Evolutionary conservation across 2,888 invertebrate species (phyloP).

Genomic region (Hymenopus coronatus): DNA sequence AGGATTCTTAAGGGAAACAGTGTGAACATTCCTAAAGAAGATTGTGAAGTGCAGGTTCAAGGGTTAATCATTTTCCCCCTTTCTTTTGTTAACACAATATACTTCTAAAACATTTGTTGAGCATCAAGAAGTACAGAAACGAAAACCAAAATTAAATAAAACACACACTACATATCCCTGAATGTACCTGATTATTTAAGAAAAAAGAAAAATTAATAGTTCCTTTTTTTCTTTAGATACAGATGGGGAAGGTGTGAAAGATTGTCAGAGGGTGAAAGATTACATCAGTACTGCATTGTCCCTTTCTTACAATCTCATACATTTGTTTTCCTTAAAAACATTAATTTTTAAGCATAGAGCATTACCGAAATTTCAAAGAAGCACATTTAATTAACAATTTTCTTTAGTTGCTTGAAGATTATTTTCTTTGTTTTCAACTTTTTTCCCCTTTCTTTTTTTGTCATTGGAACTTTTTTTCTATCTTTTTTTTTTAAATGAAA

Average conservation of each 20-base stretch:
- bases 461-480: not conserved
- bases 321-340: conserved; percentile 7
- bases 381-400: conserved; percentile 7
- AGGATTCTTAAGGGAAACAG: not conserved
- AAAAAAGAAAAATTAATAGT: not conserved
- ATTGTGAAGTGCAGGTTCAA: not conserved
- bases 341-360: conserved; percentile 5
- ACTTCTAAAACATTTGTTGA: not conserved
- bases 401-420: not conserved
- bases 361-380: not conserved
- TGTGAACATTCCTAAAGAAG: not conserved
- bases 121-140: not conserved
- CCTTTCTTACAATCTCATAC: conserved; percentile 3
- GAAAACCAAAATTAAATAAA: not conserved
- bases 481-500: not conserved
- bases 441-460: not conserved
- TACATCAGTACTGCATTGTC: not conserved
- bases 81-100: not conserved
- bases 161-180: conserved; percentile 17
- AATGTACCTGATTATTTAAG: not conserved
- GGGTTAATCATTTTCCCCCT: not conserved
- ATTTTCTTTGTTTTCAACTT: not conserved
- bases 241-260: not conserved
- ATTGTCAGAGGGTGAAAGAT: conserved; percentile 5
- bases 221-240: not conserved